Percentiles rank a stretch among this genome's conserved stretches.
Evolutionary conservation across 2,113 vertebrate species (phyloP).

Genomic region (Pleuronectes platessa): DNA sequence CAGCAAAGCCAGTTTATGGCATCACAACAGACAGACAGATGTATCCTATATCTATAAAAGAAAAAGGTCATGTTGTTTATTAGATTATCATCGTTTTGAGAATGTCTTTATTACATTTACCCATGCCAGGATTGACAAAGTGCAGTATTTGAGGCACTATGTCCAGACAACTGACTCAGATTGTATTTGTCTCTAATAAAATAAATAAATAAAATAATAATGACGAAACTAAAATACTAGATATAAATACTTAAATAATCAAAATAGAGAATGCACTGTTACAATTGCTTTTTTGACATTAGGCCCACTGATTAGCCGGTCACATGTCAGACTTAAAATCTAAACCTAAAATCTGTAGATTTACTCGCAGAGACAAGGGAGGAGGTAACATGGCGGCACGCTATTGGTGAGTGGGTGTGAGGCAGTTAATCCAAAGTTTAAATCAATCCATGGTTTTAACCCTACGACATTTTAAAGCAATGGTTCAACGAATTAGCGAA

Average conservation of each 20-base stretch:
- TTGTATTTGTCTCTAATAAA: neutral
- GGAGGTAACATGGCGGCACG: neutral
- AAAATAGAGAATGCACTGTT: neutral
- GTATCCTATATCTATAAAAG: slow-evolving; percentile 9
- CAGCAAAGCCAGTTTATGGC: slow-evolving; percentile 25
- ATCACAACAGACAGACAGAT: slow-evolving; percentile 31
- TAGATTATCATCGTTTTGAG: slow-evolving; percentile 18
- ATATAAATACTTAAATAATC: neutral
- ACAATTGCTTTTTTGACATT: neutral
- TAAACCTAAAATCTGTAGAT: slow-evolving; percentile 12
- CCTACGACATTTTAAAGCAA: slow-evolving; percentile 2
- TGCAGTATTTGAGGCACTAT: neutral
- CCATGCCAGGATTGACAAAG: neutral
- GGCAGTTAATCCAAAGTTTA: slow-evolving; percentile 47
- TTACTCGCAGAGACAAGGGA: neutral
- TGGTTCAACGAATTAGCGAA: neutral
- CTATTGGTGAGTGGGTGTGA: neutral
- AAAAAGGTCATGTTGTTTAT: slow-evolving; percentile 34
- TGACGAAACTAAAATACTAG: neutral
- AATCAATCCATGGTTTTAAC: slow-evolving; percentile 21
- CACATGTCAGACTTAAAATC: neutral
- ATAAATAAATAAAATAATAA: neutral
- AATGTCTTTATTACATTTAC: slow-evolving; percentile 3
- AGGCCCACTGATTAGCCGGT: neutral
- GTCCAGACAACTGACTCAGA: neutral